phyloP scores from a whole-genome alignment of 2,888 invertebrate species.

The Teleiodes luculella region DNA sequence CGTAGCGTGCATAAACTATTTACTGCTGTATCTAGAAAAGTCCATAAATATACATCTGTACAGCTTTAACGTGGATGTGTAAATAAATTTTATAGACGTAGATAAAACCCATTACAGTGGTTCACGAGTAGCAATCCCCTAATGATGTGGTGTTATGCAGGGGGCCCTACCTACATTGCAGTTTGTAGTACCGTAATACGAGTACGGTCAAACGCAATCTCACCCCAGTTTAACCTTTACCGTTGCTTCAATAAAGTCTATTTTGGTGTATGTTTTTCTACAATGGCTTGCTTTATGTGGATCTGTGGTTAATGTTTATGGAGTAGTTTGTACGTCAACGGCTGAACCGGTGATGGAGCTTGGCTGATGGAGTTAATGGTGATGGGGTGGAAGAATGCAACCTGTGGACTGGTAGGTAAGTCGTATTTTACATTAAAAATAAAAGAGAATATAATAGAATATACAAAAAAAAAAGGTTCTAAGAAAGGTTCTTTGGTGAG shows the following conservation, averaged over 20 bases:
- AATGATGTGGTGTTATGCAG: conserved; percentile 60
- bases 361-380: conserved; percentile 3
- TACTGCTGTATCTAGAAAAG: not conserved
- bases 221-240: too few species aligned
- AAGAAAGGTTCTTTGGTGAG: too few species aligned
- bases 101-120: conserved; percentile 70
- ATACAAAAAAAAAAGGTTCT: conserved; percentile 1
- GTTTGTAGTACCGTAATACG: not conserved
- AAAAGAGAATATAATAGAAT: not conserved
- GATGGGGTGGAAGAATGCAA: not conserved
- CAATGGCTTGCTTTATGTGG: conserved; percentile 13
- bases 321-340: conserved; percentile 8
- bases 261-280: too few species aligned
- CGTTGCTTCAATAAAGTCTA: too few species aligned
- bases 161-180: conserved; percentile 28
- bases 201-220: not conserved
- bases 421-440: not conserved
- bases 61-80: conserved; percentile 46
- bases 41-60: not conserved
- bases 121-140: conserved; percentile 71
- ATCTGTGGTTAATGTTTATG: conserved; percentile 1
- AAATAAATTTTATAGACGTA: conserved; percentile 72
- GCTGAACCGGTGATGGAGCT: not conserved
- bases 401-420: not conserved
- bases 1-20: conserved; percentile 7